phyloP scores from a whole-genome alignment of 1,140 invertebrate genomes.

The Drosophila orena region DNA sequence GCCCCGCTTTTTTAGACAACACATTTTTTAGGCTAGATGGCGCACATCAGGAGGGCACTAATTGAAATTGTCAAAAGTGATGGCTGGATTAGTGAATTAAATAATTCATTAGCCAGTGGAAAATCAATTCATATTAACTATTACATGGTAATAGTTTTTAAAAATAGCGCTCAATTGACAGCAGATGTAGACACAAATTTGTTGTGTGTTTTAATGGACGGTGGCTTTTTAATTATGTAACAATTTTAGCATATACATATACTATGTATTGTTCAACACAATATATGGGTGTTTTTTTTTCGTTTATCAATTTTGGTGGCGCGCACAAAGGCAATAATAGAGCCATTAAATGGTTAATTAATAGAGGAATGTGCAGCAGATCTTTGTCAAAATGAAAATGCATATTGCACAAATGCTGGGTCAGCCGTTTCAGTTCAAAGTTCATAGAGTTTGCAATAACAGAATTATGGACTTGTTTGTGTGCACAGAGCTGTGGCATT shows the following conservation, averaged over 20 bases:
- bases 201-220: slow-evolving; percentile 2
- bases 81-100: slow-evolving; percentile 58
- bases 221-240: slow-evolving; percentile 12
- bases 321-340: slow-evolving; percentile 9
- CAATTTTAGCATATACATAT: neutral
- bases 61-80: slow-evolving; percentile 73
- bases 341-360: slow-evolving; percentile 34
- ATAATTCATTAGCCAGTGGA: slow-evolving; percentile 36
- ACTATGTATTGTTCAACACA: neutral
- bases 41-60: slow-evolving; percentile 33
- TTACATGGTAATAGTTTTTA: slow-evolving; percentile 19
- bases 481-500: slow-evolving; percentile 12
- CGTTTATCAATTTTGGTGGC: neutral
- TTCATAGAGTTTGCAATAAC: slow-evolving; percentile 65
- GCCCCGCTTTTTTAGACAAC: neutral
- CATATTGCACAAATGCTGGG: slow-evolving; percentile 18
- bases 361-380: neutral
- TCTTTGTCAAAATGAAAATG: slow-evolving; percentile 2
- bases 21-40: slow-evolving; percentile 7
- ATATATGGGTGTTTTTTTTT: neutral
- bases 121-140: slow-evolving; percentile 68
- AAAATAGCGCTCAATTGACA: slow-evolving; percentile 29
- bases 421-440: slow-evolving; percentile 47
- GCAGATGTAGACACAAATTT: slow-evolving; percentile 17
- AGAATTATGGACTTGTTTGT: slow-evolving; percentile 69